Base-by-base conservation (phyloP, 2,113 vertebrate species). In the Balaeniceps rex region DNA sequence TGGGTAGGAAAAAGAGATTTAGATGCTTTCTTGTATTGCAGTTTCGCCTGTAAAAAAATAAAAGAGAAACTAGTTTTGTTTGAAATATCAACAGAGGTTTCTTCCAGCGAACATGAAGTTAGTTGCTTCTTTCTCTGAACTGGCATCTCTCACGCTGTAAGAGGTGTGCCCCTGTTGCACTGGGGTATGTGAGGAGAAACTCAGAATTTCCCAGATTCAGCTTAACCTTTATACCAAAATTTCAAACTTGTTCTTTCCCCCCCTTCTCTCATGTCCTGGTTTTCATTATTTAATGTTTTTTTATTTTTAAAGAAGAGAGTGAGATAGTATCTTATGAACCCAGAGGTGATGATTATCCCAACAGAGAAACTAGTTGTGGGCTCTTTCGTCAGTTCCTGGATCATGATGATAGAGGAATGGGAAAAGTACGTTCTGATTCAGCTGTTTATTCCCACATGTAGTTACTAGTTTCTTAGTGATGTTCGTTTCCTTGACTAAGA, bases 361-460 rank as follows among this genome's bases (percentile, higher is more conserved):
- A 21, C 64, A 91, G 86, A 95, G 88, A 97, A 97, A 88, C 71
- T 66, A 88, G 19, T 92, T 96, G 71, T 63, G 64, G 49, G 58
- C 83, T 94, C 61, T 96, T 95, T 94, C 69, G 23, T 97, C 92
- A 94, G 91, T 88, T 88, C 72, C 83, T 92, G 95, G 88, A 92
- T 1, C 1, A 68, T 64, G 83, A 92, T 96, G 86, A 84, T 72
- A 95, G 91, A 90, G 72, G 61, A 97, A 42, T 92, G 83, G 80
- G 90, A 92, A 95, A 93, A 97, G 83, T 81, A 91, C 6, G 0
- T 87, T 95, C 85, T 84, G 92, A 94, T 97, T 96, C 92, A 93
- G 57, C 80, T 97, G 80, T 94, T 96, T 95, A 95, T 96, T 92
- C 95, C 94, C 95, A 97, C 95, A 49, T 96, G 96, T 93, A 97